Evolutionary conservation across 1,140 invertebrate species (phyloP).

Genomic region (Aradophagus sp.): DNA sequence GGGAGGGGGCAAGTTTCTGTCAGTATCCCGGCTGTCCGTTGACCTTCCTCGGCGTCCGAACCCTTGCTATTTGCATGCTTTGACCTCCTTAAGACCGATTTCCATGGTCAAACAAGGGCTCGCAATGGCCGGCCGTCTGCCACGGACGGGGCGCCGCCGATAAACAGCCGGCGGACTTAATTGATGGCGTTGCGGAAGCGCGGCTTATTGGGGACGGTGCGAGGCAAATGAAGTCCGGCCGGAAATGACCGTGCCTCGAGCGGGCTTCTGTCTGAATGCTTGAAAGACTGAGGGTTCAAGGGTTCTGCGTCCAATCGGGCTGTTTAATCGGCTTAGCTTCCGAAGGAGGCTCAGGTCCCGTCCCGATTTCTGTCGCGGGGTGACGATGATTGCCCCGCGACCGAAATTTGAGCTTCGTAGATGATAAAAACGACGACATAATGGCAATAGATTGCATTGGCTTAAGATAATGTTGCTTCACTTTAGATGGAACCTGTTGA

Average conservation of each 20-base stretch:
- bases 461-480: too few species aligned
- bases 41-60: conserved; percentile 51
- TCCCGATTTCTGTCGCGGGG: conserved; percentile 2
- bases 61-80: conserved; percentile 67
- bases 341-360: conserved; percentile 6
- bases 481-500: too few species aligned
- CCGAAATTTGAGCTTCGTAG: background rate
- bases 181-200: conserved; percentile 42
- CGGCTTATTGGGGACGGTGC: conserved; percentile 33
- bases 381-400: background rate
- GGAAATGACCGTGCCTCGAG: conserved; percentile 33
- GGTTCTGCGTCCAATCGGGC: background rate
- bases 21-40: conserved; percentile 58
- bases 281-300: conserved; percentile 11
- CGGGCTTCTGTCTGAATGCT: background rate
- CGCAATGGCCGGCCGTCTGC: background rate
- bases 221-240: conserved; percentile 40
- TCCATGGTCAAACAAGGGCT: conserved; percentile 64
- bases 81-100: conserved; percentile 66
- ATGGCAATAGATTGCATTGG: background rate
- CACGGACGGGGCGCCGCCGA: conserved; percentile 11
- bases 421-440: background rate
- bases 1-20: conserved; percentile 2
- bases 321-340: conserved; percentile 28
- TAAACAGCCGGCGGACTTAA: conserved; percentile 41